phyloP scores from a whole-genome alignment of 1,140 invertebrate genomes.

The Leptinotarsa undecemlineata region DNA sequence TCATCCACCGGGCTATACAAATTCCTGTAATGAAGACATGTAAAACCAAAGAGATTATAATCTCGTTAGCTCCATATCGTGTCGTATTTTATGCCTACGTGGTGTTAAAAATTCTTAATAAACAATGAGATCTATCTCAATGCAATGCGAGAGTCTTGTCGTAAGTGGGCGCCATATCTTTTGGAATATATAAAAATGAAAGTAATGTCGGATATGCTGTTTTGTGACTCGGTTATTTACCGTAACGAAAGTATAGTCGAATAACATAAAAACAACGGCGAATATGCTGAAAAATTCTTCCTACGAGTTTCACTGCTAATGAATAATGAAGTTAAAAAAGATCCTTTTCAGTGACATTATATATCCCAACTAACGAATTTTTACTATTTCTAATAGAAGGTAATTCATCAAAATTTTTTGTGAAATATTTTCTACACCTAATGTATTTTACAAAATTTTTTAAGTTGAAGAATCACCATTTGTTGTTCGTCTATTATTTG shows the following conservation, averaged over 20 bases:
- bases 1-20: background rate
- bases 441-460: too few relatives aligned
- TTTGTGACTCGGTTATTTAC: background rate
- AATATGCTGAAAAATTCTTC: background rate
- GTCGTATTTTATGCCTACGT: conserved; percentile 5
- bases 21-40: background rate
- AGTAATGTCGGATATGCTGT: conserved; percentile 8
- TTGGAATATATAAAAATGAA: conserved; percentile 3
- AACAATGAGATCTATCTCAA: conserved; percentile 2
- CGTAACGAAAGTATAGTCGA: background rate
- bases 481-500: too few relatives aligned
- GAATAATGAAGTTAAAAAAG: background rate
- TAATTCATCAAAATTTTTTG: too few relatives aligned
- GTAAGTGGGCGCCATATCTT: conserved; percentile 2
- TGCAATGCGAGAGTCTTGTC: background rate
- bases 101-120: conserved; percentile 1
- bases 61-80: background rate
- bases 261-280: background rate
- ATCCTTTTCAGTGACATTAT: too few relatives aligned
- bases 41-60: background rate
- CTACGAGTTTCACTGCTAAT: background rate
- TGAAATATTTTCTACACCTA: too few relatives aligned
- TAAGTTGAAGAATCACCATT: too few relatives aligned
- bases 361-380: too few relatives aligned
- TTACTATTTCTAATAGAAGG: too few relatives aligned